Evolutionary conservation across 2,113 vertebrate genomes (phyloP).

Genomic region (Xenopus tropicalis): UCB_Xtro_10.0 CM004446.2:78873501-78874000

Average conservation of each 20-base stretch:
- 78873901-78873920: no score
- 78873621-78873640: slow-evolving; percentile 12
- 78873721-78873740: slow-evolving; percentile 11
- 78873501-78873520: no score
- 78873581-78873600: background rate
- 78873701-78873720: slow-evolving; percentile 12
- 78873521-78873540: no score
- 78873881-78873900: no score
- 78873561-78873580: no score
- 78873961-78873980: slow-evolving; percentile 17
- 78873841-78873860: slow-evolving; percentile 11
- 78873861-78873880: background rate
- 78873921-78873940: background rate
- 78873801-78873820: slow-evolving; percentile 31
- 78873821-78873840: slow-evolving; percentile 18
- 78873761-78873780: slow-evolving; percentile 42
- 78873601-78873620: background rate
- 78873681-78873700: slow-evolving; percentile 31
- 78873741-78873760: slow-evolving; percentile 34
- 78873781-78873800: slow-evolving; percentile 36
- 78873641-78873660: slow-evolving; percentile 19
- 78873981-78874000: background rate
- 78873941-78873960: background rate
- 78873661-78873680: slow-evolving; percentile 27
- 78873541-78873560: no score